Conservation (phyloP, 2,888 invertebrate genomes). For the Hypomecis punctinalis region DNA sequence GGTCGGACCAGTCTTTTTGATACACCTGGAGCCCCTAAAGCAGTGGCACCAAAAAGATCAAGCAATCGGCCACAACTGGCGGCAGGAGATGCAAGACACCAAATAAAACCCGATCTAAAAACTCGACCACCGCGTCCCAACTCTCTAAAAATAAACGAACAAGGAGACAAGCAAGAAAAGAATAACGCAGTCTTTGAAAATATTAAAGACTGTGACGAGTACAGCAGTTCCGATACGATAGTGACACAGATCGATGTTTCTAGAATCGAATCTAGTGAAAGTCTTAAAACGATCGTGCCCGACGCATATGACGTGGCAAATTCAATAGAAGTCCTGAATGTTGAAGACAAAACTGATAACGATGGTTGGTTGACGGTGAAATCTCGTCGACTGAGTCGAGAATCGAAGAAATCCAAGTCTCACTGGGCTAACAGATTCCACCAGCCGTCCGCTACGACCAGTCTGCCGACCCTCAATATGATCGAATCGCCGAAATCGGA, state of each 20-base stretch:
- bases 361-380: slow-evolving; percentile 97
- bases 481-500: slow-evolving; percentile 80
- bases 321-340: slow-evolving; percentile 80
- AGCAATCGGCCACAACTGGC: slow-evolving; percentile 60
- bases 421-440: slow-evolving; percentile 91
- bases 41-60: slow-evolving; percentile 54
- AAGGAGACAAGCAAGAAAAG: slow-evolving; percentile 63
- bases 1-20: slow-evolving; percentile 79
- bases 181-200: slow-evolving; percentile 59
- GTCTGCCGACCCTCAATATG: slow-evolving; percentile 89
- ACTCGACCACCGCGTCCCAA: slow-evolving; percentile 66
- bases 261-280: slow-evolving; percentile 79
- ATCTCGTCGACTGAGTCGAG: slow-evolving; percentile 86
- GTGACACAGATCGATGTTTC: slow-evolving; percentile 76
- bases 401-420: slow-evolving; percentile 86
- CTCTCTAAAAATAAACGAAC: slow-evolving; percentile 69
- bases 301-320: slow-evolving; percentile 67
- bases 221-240: slow-evolving; percentile 85
- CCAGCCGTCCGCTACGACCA: slow-evolving; percentile 93
- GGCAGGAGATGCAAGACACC: slow-evolving; percentile 66
- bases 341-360: slow-evolving; percentile 72
- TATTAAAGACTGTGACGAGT: slow-evolving; percentile 70
- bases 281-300: slow-evolving; percentile 79
- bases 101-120: slow-evolving; percentile 62
- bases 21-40: slow-evolving; percentile 52